Percentiles rank a stretch among this genome's conserved stretches.
These are phyloP conservation scores for Aphaenogaster rudis DNA, from an alignment of 1,140 invertebrate genomes.

Conservation along the genomic window DNA sequence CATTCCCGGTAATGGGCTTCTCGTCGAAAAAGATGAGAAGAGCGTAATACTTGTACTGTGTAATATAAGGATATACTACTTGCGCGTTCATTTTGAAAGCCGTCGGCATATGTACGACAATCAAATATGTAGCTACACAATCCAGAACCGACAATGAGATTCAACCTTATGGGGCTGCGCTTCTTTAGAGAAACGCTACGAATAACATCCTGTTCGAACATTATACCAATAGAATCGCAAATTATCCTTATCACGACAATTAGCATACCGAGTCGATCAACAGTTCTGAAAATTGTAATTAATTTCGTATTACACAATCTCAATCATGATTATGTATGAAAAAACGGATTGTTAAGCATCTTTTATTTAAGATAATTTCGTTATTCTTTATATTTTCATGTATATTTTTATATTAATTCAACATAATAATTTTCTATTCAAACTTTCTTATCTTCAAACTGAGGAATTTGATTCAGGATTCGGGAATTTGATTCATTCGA, in stretches of 20 bases:
- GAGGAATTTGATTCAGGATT: not conserved
- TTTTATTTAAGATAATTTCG: not conserved
- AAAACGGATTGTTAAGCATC: not conserved
- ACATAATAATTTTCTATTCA: not conserved
- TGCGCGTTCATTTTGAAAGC: conserved; percentile 25
- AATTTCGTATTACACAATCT: not conserved
- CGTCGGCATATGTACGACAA: not conserved
- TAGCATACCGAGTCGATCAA: not conserved
- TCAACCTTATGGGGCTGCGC: not conserved
- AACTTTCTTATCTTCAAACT: not conserved
- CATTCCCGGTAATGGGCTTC: conserved; percentile 61
- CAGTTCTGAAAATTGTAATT: not conserved
- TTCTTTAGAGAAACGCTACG: not conserved
- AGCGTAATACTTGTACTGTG: conserved; percentile 5
- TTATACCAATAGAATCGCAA: not conserved
- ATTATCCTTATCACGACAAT: not conserved
- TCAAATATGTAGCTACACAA: not conserved
- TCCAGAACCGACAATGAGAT: not conserved
- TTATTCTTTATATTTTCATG: not conserved
- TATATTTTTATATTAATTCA: not conserved
- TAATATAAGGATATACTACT: conserved; percentile 21
- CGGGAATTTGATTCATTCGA: not conserved
- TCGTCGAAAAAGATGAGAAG: conserved; percentile 34
- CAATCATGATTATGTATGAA: not conserved
- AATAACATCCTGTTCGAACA: not conserved